A percentile compares a stretch with the other conserved stretches of the same genome.
Conservation (phyloP, 2,888 invertebrate genomes). For the Ferdinandea cuprea region DNA sequence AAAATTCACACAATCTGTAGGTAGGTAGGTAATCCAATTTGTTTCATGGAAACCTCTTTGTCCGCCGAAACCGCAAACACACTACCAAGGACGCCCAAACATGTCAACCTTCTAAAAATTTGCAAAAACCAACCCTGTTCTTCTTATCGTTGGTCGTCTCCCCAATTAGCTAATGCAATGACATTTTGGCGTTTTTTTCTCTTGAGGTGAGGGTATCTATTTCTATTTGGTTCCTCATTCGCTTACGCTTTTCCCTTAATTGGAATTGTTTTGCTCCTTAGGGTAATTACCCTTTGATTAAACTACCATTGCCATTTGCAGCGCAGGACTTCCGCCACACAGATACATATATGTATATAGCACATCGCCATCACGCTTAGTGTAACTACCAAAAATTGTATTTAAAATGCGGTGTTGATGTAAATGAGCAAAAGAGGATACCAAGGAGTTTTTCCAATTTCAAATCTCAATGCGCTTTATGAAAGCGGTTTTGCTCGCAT, state of each 20-base stretch:
- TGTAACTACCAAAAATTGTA: constrained; percentile 37
- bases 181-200: constrained; percentile 59
- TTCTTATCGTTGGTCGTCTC: constrained; percentile 56
- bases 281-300: constrained; percentile 69
- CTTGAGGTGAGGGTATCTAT: not conserved
- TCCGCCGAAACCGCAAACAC: not conserved
- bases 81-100: not conserved
- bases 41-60: not conserved
- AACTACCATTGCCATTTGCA: constrained; percentile 58
- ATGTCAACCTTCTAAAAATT: constrained; percentile 21
- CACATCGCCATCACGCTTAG: constrained; percentile 40
- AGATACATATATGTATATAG: too few relatives aligned
- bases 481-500: constrained; percentile 39
- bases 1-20: too few relatives aligned
- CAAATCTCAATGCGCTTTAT: constrained; percentile 53
- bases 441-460: constrained; percentile 41
- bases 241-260: constrained; percentile 45
- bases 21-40: constrained; percentile 11
- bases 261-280: constrained; percentile 74
- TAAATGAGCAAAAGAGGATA: constrained; percentile 48
- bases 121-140: constrained; percentile 29
- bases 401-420: constrained; percentile 66
- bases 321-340: constrained; percentile 39
- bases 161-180: constrained; percentile 74
- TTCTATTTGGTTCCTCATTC: constrained; percentile 6